Evolutionary conservation across 2,113 vertebrate genomes (phyloP).

Genomic region (Erinaceus europaeus): DNA sequence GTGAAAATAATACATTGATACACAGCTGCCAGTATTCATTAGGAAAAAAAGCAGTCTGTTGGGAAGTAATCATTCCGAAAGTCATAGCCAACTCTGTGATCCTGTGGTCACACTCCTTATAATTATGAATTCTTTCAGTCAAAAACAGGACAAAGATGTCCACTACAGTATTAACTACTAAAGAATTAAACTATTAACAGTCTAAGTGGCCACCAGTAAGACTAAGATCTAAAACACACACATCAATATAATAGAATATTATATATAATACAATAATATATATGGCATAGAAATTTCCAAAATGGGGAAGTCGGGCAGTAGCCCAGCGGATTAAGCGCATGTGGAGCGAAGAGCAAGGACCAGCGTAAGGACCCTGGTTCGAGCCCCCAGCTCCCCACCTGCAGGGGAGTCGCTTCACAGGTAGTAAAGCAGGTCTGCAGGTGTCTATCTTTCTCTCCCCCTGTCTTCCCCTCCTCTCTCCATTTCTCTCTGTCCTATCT

Average conservation of each 20-base stretch:
- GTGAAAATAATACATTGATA: background rate
- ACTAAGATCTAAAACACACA: background rate
- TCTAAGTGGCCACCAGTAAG: background rate
- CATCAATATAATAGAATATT: background rate
- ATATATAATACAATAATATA: too few relatives aligned
- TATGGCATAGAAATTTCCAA: background rate
- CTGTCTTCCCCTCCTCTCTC: too few relatives aligned
- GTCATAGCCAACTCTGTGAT: background rate
- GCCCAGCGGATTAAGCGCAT: too few relatives aligned
- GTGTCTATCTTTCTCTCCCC: too few relatives aligned
- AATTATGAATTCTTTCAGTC: background rate
- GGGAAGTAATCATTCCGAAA: background rate
- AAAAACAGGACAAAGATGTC: conserved; percentile 32
- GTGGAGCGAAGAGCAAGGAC: too few relatives aligned
- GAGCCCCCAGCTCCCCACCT: too few relatives aligned
- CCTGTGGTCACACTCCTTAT: background rate
- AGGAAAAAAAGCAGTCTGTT: background rate
- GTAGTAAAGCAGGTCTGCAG: too few relatives aligned
- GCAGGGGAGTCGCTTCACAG: too few relatives aligned
- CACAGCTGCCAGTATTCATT: background rate
- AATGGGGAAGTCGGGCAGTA: too few relatives aligned
- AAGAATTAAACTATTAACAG: conserved; percentile 10
- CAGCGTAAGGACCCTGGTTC: too few relatives aligned
- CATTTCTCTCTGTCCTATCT: too few relatives aligned
- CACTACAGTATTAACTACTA: conserved; percentile 18